Conservation (phyloP, 2,797 vertebrate genomes). For the Threskiornis aethiopicus region DNA sequence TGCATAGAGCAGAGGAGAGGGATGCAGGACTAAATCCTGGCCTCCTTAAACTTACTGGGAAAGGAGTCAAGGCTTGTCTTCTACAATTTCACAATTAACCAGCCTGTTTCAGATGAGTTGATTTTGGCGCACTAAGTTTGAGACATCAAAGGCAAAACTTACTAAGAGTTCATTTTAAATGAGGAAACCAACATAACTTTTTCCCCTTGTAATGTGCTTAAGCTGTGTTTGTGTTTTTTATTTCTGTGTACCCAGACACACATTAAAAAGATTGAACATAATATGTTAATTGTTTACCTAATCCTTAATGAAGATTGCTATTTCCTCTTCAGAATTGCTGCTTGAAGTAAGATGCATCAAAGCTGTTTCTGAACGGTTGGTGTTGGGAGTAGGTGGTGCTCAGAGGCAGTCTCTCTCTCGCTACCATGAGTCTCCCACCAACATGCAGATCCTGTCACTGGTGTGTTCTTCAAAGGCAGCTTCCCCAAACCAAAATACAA, state of each 20-base stretch:
- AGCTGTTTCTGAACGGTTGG: background rate
- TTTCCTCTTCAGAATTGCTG: slow-evolving; percentile 46
- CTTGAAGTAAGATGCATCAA: slow-evolving; percentile 1
- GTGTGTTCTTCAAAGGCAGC: background rate
- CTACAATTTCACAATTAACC: background rate
- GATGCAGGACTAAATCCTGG: background rate
- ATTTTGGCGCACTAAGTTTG: background rate
- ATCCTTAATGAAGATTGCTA: slow-evolving; percentile 60
- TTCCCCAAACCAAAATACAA: background rate
- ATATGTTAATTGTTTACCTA: slow-evolving; percentile 56
- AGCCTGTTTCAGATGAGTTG: background rate
- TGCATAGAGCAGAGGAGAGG: fast-evolving
- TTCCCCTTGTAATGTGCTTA: background rate
- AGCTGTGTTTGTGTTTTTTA: slow-evolving; percentile 7
- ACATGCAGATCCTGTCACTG: fast-evolving
- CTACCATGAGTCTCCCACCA: fast-evolving
- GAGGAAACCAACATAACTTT: background rate
- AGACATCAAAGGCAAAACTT: background rate
- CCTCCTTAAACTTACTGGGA: no score
- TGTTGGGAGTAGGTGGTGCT: background rate
- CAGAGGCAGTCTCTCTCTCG: background rate
- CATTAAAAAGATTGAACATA: slow-evolving; percentile 53
- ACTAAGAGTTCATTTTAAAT: background rate
- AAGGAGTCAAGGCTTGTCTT: background rate
- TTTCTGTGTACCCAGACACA: background rate